Conservation (phyloP, 2,888 invertebrate genomes). For the Orthosia gracilis region DNA sequence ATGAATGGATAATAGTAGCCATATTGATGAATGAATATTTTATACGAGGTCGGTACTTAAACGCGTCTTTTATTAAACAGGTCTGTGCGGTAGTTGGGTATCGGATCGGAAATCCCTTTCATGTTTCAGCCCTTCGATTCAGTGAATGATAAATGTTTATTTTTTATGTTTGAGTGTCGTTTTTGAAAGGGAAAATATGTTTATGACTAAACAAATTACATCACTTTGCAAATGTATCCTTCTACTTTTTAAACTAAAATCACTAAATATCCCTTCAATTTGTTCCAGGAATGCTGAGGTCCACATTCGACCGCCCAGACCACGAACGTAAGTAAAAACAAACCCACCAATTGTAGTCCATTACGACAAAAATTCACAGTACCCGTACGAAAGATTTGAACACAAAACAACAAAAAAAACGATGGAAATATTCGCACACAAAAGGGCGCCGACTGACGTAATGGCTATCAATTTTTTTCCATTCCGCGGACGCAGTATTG, state of each 20-base stretch:
- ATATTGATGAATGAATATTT: constrained; percentile 72
- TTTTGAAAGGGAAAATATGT: constrained; percentile 9
- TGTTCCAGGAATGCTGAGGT: constrained; percentile 89
- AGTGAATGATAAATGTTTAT: background rate
- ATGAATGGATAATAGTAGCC: constrained; percentile 62
- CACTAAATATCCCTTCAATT: constrained; percentile 38
- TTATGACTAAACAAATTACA: background rate
- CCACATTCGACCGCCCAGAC: constrained; percentile 88
- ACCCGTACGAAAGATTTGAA: constrained; percentile 44
- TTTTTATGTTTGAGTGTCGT: background rate
- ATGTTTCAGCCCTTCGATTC: constrained; percentile 28
- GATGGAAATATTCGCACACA: constrained; percentile 67
- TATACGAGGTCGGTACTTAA: constrained; percentile 51
- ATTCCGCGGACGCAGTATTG: constrained; percentile 75
- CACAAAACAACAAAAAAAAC: constrained; percentile 28
- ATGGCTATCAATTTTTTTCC: constrained; percentile 79
- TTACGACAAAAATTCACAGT: constrained; percentile 44
- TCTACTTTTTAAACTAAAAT: background rate
- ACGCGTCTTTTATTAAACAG: constrained; percentile 44
- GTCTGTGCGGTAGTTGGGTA: constrained; percentile 20
- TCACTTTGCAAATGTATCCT: background rate
- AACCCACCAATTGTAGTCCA: constrained; percentile 26
- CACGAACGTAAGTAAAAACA: constrained; percentile 88
- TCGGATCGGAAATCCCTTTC: constrained; percentile 20
- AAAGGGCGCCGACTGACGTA: constrained; percentile 72